Conservation (phyloP, 2,797 vertebrate species). For the Lagorchestes hirsutus region DNA sequence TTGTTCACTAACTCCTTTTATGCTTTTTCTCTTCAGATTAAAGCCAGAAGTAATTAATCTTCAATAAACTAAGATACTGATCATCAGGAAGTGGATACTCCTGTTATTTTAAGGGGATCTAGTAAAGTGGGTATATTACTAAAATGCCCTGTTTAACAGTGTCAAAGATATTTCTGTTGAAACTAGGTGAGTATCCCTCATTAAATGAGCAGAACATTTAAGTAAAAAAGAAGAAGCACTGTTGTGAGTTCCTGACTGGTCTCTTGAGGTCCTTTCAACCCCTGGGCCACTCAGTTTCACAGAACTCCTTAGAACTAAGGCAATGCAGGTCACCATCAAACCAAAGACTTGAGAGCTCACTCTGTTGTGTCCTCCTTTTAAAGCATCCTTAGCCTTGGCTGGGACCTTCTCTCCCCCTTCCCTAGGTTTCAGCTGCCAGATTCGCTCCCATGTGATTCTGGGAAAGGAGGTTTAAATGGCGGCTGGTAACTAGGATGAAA, state of each 20-base stretch:
- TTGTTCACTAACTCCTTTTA: neutral
- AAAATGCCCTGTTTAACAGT: neutral
- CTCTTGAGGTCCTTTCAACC: neutral
- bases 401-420: slow-evolving; percentile 6
- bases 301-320: slow-evolving; percentile 5
- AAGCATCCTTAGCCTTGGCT: neutral
- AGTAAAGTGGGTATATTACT: neutral
- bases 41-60: neutral
- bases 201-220: neutral
- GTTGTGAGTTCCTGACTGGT: neutral
- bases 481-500: slow-evolving; percentile 9
- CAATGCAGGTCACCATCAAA: neutral
- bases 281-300: neutral
- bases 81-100: neutral
- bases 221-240: neutral
- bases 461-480: slow-evolving; percentile 6
- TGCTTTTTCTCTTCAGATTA: neutral
- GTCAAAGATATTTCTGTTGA: neutral
- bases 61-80: neutral
- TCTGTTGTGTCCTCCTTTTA: neutral
- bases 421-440: slow-evolving; percentile 15
- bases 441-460: neutral
- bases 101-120: neutral
- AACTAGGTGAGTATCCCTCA: neutral
- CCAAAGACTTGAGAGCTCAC: neutral